Conservation (phyloP, 2,797 vertebrate genomes). For the Myripristis jacobus region DNA sequence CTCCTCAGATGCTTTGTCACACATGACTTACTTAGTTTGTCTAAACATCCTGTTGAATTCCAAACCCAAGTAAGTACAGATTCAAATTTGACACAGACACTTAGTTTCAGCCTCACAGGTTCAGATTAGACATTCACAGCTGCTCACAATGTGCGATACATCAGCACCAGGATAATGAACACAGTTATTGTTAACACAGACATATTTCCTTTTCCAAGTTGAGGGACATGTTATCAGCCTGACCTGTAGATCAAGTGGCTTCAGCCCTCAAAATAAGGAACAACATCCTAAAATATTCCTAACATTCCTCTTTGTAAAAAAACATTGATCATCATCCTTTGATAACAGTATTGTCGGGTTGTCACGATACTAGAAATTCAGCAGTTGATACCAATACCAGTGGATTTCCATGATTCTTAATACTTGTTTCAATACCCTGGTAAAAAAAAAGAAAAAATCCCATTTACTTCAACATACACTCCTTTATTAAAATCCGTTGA, state of each 20-base stretch:
- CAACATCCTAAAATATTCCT: constrained; percentile 8
- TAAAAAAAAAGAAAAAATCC: too few species aligned
- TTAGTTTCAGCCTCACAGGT: background rate
- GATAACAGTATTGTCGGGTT: background rate
- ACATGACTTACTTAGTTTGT: too few species aligned
- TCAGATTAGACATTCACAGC: too few species aligned
- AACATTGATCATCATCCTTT: background rate
- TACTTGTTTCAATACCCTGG: too few species aligned
- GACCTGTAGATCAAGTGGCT: background rate
- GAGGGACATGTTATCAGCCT: constrained; percentile 17
- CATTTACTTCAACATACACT: too few species aligned
- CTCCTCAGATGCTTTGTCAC: too few species aligned
- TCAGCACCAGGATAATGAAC: background rate
- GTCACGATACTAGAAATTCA: too few species aligned
- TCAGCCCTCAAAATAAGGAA: constrained; percentile 11
- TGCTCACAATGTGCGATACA: background rate
- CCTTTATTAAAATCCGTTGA: too few species aligned
- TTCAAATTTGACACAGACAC: background rate
- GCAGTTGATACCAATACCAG: too few species aligned
- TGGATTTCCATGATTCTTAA: too few species aligned
- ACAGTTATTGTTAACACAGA: background rate
- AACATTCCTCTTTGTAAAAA: background rate
- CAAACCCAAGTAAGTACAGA: too few species aligned
- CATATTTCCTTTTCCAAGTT: constrained; percentile 12
- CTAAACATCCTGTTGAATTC: background rate